Conservation (phyloP, 2,797 vertebrate genomes). For the Protosalanx chinensis region DNA sequence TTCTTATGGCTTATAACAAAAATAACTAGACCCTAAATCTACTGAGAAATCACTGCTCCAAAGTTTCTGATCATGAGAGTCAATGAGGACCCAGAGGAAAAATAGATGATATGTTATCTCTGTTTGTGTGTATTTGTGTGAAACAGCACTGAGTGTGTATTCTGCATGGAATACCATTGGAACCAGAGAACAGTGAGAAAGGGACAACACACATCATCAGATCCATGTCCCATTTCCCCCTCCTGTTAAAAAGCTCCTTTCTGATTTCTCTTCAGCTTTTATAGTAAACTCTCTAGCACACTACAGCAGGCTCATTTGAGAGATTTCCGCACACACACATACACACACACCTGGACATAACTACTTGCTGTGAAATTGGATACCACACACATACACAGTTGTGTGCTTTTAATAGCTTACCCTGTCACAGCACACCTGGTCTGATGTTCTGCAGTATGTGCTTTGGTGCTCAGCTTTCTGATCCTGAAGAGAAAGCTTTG, state of each 20-base stretch:
- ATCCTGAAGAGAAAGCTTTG: too few relatives aligned
- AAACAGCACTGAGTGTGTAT: constrained; percentile 5
- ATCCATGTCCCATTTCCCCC: constrained; percentile 2
- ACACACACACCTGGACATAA: constrained; percentile 18
- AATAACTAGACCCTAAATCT: constrained; percentile 48
- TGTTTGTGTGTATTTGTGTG: constrained; percentile 13
- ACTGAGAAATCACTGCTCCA: constrained; percentile 58
- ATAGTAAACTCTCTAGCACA: constrained; percentile 24
- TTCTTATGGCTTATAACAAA: constrained; percentile 49
- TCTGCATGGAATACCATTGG: constrained; percentile 31
- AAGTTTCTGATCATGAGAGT: constrained; percentile 62
- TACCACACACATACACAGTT: constrained; percentile 19
- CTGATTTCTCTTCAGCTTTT: constrained; percentile 22
- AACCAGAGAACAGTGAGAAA: constrained; percentile 23
- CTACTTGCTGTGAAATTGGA: not conserved
- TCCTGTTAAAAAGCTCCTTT: constrained; percentile 32
- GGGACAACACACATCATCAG: constrained; percentile 25
- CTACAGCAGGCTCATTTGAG: constrained; percentile 17
- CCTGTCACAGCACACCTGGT: too few relatives aligned
- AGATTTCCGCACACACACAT: constrained; percentile 5
- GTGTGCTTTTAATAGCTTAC: not conserved
- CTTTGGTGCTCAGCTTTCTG: too few relatives aligned
- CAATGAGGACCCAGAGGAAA: constrained; percentile 38
- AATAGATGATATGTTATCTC: constrained; percentile 11
- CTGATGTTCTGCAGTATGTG: too few relatives aligned